Evolutionary conservation across 2,888 invertebrate genomes (phyloP), one percentile per base, ranked within the genome.

Genomic region (Brachyptera risi): DNA sequence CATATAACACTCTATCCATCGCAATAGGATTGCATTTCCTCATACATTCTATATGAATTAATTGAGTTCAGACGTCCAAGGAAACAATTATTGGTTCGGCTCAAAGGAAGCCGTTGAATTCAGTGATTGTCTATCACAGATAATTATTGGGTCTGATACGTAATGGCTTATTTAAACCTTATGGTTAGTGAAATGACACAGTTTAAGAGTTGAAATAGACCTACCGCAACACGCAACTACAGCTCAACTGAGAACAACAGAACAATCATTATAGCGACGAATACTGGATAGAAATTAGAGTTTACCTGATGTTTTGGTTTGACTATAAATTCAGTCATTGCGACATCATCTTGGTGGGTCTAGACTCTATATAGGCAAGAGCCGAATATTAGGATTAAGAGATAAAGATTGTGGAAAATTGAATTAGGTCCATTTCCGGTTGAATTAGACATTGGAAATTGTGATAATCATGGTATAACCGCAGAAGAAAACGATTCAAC

Each of bases 221-320:
- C 50, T 44, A 59, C 59, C 59, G 40, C 59, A 59, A 37, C 21
- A 42, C 59, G 21, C 54, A 54, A n/a, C 47, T 47, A 47, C 47
- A 19, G 17, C 21, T 2, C 47, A 47, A 21, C 7, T 19, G n/a
- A 4, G 5, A 3, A 5, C 24, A 4, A 13, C 47, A 31, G 5
- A 31, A 31, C 31, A 5, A 5, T 5, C 31, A 31, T 11, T 11
- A 7, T n/a, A n/a, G n/a, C n/a, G n/a, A n/a, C n/a, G n/a, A n/a
- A n/a, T n/a, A n/a, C n/a, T n/a, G n/a, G n/a, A n/a, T n/a, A n/a
- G n/a, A n/a, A n/a, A n/a, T n/a, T n/a, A n/a, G n/a, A n/a, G n/a
- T n/a, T n/a, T n/a, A n/a, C n/a, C n/a, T n/a, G n/a, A n/a, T n/a
- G n/a, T n/a, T n/a, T n/a, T n/a, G n/a, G n/a, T n/a, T n/a, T n/a